Base-by-base conservation (phyloP, 1,140 invertebrate genomes). In the Saccostrea glomerata region DNA sequence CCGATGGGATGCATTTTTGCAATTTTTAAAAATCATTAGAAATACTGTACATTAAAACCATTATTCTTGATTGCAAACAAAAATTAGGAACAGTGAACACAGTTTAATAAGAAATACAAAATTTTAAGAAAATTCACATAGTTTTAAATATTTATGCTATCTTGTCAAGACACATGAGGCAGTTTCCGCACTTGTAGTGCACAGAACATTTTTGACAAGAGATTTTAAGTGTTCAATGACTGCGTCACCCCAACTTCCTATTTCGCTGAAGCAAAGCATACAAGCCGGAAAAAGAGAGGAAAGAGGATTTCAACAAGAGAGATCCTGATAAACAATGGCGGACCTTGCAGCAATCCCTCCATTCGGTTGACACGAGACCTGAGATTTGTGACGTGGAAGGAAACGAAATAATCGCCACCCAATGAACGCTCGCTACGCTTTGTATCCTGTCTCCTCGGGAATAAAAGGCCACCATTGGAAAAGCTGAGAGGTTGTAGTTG, bases 261-360 rank as follows among this genome's bases (percentile, higher is more conserved):
- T 77, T 77, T 77, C 25, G 70, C 70, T 77, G 15, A 25, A 30
- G 25, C 70, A 25, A 25, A 36, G 25, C 70, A 30, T 13, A 77
- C 70, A 77, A 63, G 70, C 70, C 70, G 70, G 70, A 77, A 77
- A 77, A 17, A 77, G 70, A 77, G 23, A 77, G 70, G 70, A 77
- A 77, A 77, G 70, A 77, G 70, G 70, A 77, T 77, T 77, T 77
- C 70, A 77, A 30, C 70, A 25, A 25, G 70, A 77, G 70, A 77
- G 70, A 77, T 77, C 70, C 70, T 77, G 70, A 77, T 77, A 77
- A 73, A 77, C 70, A 77, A 77, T 77, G 70, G 25, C 70, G 70
- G 25, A 23, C 25, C 11, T 73, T 23, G 11, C 23, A 36, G 23
- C 23, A 77, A 25, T 25, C 70, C 70, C 23, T 25, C 13, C 25